phyloP scores from a whole-genome alignment of 2,797 vertebrate genomes.

The Chrosomus eos region DNA sequence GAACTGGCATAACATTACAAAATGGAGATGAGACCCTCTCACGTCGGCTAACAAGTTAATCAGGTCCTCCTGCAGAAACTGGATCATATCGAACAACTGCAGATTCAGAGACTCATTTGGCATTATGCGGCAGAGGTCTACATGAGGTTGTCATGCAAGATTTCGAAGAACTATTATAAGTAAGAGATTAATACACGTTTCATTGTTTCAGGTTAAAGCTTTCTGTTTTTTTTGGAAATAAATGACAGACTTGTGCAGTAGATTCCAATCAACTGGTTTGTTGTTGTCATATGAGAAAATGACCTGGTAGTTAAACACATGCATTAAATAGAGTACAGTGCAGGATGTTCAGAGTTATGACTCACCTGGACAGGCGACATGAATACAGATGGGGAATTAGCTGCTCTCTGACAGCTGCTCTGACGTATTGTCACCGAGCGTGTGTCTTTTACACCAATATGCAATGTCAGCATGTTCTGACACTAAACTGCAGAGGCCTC shows the following conservation, averaged over 20 bases:
- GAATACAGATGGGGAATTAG: constrained; percentile 58
- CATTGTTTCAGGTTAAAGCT: background rate
- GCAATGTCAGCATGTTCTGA: constrained; percentile 56
- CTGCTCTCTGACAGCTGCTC: constrained; percentile 45
- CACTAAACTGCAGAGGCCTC: constrained; percentile 41
- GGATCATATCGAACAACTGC: background rate
- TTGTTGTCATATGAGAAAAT: background rate
- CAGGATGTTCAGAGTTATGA: constrained; percentile 19
- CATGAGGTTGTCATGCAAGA: background rate
- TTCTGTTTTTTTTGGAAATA: constrained; percentile 5
- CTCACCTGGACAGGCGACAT: constrained; percentile 27
- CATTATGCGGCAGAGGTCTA: background rate
- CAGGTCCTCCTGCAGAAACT: constrained; percentile 8
- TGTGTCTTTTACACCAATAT: constrained; percentile 49
- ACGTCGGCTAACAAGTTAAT: constrained; percentile 9
- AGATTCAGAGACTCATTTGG: constrained; percentile 14
- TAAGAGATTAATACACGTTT: background rate
- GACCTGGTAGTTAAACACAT: background rate
- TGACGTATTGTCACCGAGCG: constrained; percentile 27
- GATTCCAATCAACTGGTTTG: background rate
- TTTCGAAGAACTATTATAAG: background rate
- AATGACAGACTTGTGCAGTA: background rate
- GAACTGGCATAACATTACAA: background rate
- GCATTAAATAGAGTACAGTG: constrained; percentile 12
- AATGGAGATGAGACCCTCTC: constrained; percentile 4